These are phyloP conservation scores for human DNA, from an alignment of 2,113 vertebrate species.

Conservation along the genomic window DNA sequence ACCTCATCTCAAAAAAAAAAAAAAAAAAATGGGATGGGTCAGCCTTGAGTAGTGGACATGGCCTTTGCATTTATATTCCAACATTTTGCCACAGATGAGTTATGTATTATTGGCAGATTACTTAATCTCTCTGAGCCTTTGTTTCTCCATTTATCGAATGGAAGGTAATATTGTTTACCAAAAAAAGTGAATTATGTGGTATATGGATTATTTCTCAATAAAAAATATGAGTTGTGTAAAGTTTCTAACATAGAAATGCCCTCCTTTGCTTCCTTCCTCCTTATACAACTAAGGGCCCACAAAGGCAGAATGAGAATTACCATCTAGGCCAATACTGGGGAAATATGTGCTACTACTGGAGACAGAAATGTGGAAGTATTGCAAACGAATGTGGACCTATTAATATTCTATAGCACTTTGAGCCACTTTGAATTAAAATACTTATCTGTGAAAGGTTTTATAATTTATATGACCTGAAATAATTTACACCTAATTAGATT, in stretches of 20 bases:
- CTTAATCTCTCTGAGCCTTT: not conserved
- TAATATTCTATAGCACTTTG: constrained; percentile 80
- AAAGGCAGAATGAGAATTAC: not conserved
- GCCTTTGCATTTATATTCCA: not conserved
- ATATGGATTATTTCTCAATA: not conserved
- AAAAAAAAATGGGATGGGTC: not conserved
- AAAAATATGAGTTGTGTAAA: not conserved
- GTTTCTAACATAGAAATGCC: not conserved
- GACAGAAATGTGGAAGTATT: constrained; percentile 30
- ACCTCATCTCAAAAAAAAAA: too few species aligned
- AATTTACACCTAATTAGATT: constrained; percentile 90
- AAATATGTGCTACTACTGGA: not conserved
- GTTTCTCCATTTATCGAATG: not conserved
- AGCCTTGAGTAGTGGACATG: not conserved
- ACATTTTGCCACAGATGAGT: not conserved
- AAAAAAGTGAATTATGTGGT: not conserved
- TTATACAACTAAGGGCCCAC: not conserved
- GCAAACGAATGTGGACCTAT: constrained; percentile 54
- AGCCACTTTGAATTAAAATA: constrained; percentile 82
- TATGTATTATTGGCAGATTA: not conserved
- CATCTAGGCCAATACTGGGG: not conserved
- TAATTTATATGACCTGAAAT: constrained; percentile 87
- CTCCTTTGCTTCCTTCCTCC: not conserved
- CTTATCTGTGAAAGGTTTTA: constrained; percentile 83
- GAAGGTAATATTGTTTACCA: not conserved